phyloP scores from a whole-genome alignment of 1,140 invertebrate species.

The Lysiphlebus fabarum region DNA sequence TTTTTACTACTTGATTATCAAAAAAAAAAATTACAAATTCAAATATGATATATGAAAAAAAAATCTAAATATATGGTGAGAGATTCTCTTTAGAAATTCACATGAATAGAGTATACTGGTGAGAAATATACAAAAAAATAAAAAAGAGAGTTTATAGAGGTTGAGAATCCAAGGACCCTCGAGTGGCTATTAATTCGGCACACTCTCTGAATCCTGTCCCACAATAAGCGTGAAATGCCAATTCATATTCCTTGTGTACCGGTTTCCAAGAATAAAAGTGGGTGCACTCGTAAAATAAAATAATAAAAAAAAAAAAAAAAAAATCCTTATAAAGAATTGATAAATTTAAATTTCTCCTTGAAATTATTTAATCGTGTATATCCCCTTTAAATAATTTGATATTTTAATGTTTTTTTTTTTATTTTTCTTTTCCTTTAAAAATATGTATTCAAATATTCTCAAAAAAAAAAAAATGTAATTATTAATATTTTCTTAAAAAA shows the following conservation, averaged over 20 bases:
- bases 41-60: not conserved
- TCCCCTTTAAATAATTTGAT: too few relatives aligned
- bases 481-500: too few relatives aligned
- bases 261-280: slow-evolving; percentile 13
- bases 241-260: slow-evolving; percentile 43
- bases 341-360: slow-evolving; percentile 15
- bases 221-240: slow-evolving; percentile 51
- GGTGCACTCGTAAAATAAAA: slow-evolving; percentile 27
- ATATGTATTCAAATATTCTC: too few relatives aligned
- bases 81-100: slow-evolving; percentile 1
- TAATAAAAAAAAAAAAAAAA: not conserved
- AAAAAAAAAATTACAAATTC: not conserved
- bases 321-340: too few relatives aligned
- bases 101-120: not conserved
- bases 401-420: too few relatives aligned
- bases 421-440: too few relatives aligned
- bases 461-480: too few relatives aligned
- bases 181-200: slow-evolving; percentile 50
- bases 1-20: too few relatives aligned
- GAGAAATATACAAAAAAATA: not conserved
- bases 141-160: slow-evolving; percentile 1
- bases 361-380: too few relatives aligned
- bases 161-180: slow-evolving; percentile 21
- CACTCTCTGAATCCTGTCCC: slow-evolving; percentile 39
- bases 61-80: slow-evolving; percentile 12